Evolutionary conservation across 1,140 invertebrate genomes (phyloP).

Genomic region (Drosophila nannoptera): DNA sequence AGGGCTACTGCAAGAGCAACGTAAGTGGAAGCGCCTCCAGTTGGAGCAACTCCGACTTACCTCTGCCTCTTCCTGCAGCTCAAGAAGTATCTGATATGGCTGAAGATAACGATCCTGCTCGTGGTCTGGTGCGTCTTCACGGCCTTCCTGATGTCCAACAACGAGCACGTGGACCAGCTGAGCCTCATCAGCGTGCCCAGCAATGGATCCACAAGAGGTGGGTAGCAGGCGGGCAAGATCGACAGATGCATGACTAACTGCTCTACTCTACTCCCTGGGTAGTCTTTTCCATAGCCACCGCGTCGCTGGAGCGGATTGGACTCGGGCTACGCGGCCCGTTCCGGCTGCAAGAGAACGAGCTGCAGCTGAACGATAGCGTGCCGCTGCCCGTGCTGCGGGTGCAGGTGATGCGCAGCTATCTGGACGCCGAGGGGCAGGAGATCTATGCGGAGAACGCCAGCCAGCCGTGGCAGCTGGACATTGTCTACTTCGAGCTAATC

Average conservation of each 20-base stretch:
- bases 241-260: background rate
- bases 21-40: slow-evolving; percentile 18
- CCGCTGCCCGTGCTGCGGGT: slow-evolving; percentile 62
- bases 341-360: slow-evolving; percentile 66
- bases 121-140: slow-evolving; percentile 83
- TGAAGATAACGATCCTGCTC: slow-evolving; percentile 80
- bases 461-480: slow-evolving; percentile 59
- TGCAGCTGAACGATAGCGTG: slow-evolving; percentile 54
- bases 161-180: slow-evolving; percentile 82
- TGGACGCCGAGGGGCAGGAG: slow-evolving; percentile 57
- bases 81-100: slow-evolving; percentile 72
- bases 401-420: slow-evolving; percentile 63
- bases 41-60: background rate
- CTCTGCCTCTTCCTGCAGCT: slow-evolving; percentile 25
- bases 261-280: no score
- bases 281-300: slow-evolving; percentile 62
- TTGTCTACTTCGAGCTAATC: slow-evolving; percentile 66
- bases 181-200: slow-evolving; percentile 83
- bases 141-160: slow-evolving; percentile 83
- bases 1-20: slow-evolving; percentile 55
- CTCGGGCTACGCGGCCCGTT: slow-evolving; percentile 57
- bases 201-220: slow-evolving; percentile 67
- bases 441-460: slow-evolving; percentile 63
- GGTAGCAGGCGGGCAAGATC: background rate
- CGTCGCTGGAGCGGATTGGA: slow-evolving; percentile 55